Evolutionary conservation across 2,113 vertebrate species (phyloP), one percentile per base, ranked within the genome.

Genomic region (Amphiprion percula): DNA sequence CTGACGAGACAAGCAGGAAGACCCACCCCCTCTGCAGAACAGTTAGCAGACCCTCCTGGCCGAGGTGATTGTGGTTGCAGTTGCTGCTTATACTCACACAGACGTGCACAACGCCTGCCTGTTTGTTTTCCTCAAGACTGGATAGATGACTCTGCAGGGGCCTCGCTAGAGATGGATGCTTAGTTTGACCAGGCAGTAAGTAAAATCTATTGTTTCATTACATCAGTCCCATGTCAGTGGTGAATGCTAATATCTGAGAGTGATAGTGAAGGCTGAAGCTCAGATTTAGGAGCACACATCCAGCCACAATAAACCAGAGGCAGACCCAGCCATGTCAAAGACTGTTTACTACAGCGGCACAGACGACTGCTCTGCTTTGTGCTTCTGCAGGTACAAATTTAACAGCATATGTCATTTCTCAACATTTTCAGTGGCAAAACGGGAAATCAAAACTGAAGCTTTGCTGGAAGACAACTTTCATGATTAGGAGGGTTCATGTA

Each of bases 131-230:
- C 66, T 68, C 77, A 61, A 54, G 78, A 90, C 77, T 70, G 86
- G 84, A 86, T 80, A 56, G 84, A 89, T 91, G 72, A 86, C 62
- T 88, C 84, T 84, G 77, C 66, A 46, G 49, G 33, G 84, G 77
- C 82, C 82, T 74, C 75, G 61, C 75, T 82, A 76, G 79, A 92
- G 88, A 90, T 74, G 90, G 91, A 92, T 87, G 87, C 73, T 71
- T 86, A 87, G 84, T 87, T 87, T 82, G 82, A 86, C 74, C 74
- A 79, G 87, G 82, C 91, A 90, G 92, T 93, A 91, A 91, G 91
- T 93, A 89, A 74, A 90, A 92, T 88, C 88, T 90, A 88, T 90
- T 86, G 86, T 90, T 90, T 89, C 79, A 85, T 87, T 84, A 85
- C 79, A 76, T 64, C 56, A 64, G 55, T 80, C 58, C 65, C 39